Base-by-base conservation (phyloP, 2,113 vertebrate genomes). In the Puffinus mauretanicus region DNA sequence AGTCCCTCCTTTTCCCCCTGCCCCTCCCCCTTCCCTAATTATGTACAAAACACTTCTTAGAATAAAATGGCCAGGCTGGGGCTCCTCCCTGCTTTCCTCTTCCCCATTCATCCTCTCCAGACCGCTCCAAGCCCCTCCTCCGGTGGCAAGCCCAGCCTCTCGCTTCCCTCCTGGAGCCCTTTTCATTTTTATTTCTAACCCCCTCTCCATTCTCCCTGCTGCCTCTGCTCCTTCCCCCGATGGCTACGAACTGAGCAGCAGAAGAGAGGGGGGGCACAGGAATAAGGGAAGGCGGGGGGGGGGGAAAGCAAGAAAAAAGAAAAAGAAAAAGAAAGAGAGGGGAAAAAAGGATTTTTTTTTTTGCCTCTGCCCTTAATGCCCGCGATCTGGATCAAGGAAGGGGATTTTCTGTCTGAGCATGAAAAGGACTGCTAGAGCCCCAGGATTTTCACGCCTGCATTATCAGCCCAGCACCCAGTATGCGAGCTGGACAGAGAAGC, bases 401-500 rank as follows among this genome's bases (percentile, higher is more conserved):
- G 97, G 98, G 97, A 97, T 97, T 97, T 96, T 83, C 96, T 95
- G 96, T 97, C 98, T 97, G 98, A 98, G 98, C 97, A 98, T 98
- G 98, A 98, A 98, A 98, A 98, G 97, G 98, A 97, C 98, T 98
- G 98, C 98, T 98, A 97, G 96, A 96, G 96, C 96, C 96, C 97
- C 98, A 98, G 98, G 90, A 96, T 96, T 96, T 98, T 97, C 93
- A 96, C 97, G 97, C 97, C 97, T 96, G 98, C 97, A 97, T 95
- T 91, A 90, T 86, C 96, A 95, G 93, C 96, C 90, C 97, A 90
- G 97, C 97, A 87, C 98, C 97, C 98, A 97, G 97, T 97, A 98
- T 98, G 98, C 98, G 76, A 98, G 96, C 98, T 96, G 98, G 96
- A 98, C 97, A 93, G 95, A 96, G 94, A 92, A 96, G 97, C 94